These are phyloP conservation scores for Alviniconcha strummeri DNA, from an alignment of 2,888 invertebrate genomes.

Conservation along the genomic window DNA sequence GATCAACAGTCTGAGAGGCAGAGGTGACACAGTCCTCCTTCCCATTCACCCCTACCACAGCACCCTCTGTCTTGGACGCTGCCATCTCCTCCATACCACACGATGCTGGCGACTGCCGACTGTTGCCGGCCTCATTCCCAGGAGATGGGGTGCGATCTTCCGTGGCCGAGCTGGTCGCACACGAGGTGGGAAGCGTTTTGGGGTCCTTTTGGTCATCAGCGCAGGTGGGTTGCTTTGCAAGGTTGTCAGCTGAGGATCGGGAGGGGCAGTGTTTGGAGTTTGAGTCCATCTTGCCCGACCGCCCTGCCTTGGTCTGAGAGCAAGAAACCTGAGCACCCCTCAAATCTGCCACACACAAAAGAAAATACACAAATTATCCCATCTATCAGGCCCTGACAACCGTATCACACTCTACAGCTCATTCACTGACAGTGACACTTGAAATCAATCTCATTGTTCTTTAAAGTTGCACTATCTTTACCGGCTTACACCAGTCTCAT, in stretches of 20 bases:
- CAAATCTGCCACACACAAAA: not conserved
- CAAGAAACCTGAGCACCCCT: conserved; percentile 11
- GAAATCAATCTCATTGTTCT: too few species aligned
- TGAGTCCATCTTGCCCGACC: conserved; percentile 40
- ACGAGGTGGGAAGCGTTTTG: conserved; percentile 33
- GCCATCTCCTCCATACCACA: conserved; percentile 19
- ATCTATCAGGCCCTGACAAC: not conserved
- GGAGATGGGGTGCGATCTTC: conserved; percentile 25
- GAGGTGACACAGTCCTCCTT: conserved; percentile 21
- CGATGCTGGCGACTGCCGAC: conserved; percentile 18
- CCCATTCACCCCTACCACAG: conserved; percentile 7
- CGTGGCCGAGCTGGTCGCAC: conserved; percentile 24
- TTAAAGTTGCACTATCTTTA: not conserved
- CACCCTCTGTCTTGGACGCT: conserved; percentile 15
- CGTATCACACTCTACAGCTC: not conserved
- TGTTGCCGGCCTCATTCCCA: conserved; percentile 19
- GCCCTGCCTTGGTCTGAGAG: conserved; percentile 26
- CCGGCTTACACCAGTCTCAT: too few species aligned
- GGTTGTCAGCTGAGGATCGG: conserved; percentile 42
- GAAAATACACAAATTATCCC: not conserved
- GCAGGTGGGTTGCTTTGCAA: conserved; percentile 24
- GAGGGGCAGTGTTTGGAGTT: conserved; percentile 43
- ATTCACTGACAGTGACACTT: too few species aligned
- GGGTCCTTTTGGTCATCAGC: conserved; percentile 35
- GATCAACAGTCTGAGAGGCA: conserved; percentile 15